phyloP scores from a whole-genome alignment of 2,797 vertebrate genomes.

The Megaceryle alcyon region DNA sequence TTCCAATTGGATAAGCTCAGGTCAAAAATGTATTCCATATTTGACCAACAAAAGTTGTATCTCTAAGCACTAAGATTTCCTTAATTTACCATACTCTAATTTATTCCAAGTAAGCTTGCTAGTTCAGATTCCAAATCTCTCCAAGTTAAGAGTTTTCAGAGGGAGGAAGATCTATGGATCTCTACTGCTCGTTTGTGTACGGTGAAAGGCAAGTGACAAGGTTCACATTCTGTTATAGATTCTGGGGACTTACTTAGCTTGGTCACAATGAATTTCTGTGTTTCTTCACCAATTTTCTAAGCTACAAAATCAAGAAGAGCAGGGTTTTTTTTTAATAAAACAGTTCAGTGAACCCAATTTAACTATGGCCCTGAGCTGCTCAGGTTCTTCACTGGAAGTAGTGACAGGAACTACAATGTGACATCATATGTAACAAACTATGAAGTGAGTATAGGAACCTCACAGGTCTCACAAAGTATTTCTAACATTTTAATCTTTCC shows the following conservation, averaged over 20 bases:
- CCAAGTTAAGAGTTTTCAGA: not conserved
- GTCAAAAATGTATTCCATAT: not conserved
- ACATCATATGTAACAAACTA: not conserved
- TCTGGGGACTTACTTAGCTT: not conserved
- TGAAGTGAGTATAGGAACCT: not conserved
- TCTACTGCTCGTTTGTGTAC: not conserved
- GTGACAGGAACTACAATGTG: not conserved
- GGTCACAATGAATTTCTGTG: not conserved
- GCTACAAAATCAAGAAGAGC: not conserved
- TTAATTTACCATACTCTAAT: not conserved
- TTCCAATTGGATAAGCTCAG: not conserved
- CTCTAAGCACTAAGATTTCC: not conserved
- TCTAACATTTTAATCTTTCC: not conserved
- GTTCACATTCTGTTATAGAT: not conserved
- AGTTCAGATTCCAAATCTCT: not conserved
- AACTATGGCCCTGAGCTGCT: not conserved
- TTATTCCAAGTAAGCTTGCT: not conserved
- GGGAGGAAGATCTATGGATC: not conserved
- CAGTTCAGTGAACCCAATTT: not conserved
- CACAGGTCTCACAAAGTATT: not conserved
- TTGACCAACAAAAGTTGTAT: not conserved
- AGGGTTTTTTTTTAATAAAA: not conserved
- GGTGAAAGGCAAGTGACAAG: not conserved
- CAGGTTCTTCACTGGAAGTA: not conserved
- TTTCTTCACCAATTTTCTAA: not conserved